A percentile compares a stretch with the other conserved stretches of the same genome.
Conservation (phyloP, 1,140 invertebrate genomes). For the Kradibia gibbosae region DNA sequence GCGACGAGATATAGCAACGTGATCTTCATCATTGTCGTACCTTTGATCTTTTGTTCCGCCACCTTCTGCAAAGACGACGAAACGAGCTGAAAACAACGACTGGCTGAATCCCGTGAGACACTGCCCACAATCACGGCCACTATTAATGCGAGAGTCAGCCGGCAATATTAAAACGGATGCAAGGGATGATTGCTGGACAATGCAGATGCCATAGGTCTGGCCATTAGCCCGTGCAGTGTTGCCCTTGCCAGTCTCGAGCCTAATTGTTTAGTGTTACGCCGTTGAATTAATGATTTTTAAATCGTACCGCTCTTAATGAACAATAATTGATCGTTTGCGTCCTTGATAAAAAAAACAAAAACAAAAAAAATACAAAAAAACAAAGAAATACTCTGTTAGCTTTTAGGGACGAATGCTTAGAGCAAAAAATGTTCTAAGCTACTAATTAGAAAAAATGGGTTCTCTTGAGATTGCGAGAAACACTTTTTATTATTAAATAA, state of each 20-base stretch:
- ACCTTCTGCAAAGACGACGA: background rate
- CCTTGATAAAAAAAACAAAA: background rate
- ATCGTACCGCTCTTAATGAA: background rate
- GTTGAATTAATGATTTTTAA: background rate
- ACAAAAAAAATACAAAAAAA: background rate
- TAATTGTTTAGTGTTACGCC: conserved; percentile 14
- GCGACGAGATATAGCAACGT: background rate
- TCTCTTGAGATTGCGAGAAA: too few species aligned
- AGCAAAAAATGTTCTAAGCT: too few species aligned
- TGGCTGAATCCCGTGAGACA: background rate
- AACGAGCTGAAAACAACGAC: conserved; percentile 12
- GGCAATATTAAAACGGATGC: conserved; percentile 52
- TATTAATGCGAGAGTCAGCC: conserved; percentile 58
- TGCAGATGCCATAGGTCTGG: conserved; percentile 42
- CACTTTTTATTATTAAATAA: too few species aligned
- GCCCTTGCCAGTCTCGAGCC: conserved; percentile 6
- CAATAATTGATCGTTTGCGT: background rate
- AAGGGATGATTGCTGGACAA: conserved; percentile 62
- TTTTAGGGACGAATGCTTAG: too few species aligned
- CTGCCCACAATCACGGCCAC: conserved; percentile 31
- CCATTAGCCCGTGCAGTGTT: background rate
- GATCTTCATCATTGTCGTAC: background rate
- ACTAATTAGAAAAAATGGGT: too few species aligned
- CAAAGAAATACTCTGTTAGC: background rate
- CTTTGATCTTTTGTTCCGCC: background rate